A percentile compares a stretch with the other conserved stretches of the same genome.
These are phyloP conservation scores for Lasioglossum albipes DNA, from an alignment of 1,140 invertebrate species.

Conservation along the genomic window DNA sequence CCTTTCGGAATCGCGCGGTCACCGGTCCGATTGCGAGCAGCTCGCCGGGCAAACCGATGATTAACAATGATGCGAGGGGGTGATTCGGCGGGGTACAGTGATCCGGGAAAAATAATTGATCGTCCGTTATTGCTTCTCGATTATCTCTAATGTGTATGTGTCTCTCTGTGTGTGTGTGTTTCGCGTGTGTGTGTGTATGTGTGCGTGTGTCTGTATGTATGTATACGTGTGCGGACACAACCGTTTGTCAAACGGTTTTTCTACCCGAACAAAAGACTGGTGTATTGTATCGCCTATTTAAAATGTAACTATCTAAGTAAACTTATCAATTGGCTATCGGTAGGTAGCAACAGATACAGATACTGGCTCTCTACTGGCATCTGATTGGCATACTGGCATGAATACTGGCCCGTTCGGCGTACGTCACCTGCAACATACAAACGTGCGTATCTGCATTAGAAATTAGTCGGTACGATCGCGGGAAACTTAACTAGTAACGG, in stretches of 20 bases:
- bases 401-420: conserved; percentile 77
- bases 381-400: conserved; percentile 77
- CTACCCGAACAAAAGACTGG: neutral
- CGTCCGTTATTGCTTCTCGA: too few species aligned
- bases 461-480: conserved; percentile 22
- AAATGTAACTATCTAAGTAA: conserved; percentile 68
- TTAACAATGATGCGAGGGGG: too few species aligned
- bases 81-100: too few species aligned
- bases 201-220: too few species aligned
- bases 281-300: conserved; percentile 44
- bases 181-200: too few species aligned
- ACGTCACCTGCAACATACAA: conserved; percentile 72
- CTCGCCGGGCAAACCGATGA: too few species aligned
- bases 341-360: conserved; percentile 55
- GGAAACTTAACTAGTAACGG: conserved; percentile 42
- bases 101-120: too few species aligned
- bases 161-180: too few species aligned
- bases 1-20: neutral
- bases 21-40: neutral
- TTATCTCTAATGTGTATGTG: too few species aligned
- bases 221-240: too few species aligned
- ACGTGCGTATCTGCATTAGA: conserved; percentile 56
- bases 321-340: conserved; percentile 72
- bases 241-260: too few species aligned
- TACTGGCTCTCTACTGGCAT: conserved; percentile 76